Evolutionary conservation across 2,888 invertebrate species (phyloP), one percentile per base, ranked within the genome.

Genomic region (Drosophila ezoana): DNA sequence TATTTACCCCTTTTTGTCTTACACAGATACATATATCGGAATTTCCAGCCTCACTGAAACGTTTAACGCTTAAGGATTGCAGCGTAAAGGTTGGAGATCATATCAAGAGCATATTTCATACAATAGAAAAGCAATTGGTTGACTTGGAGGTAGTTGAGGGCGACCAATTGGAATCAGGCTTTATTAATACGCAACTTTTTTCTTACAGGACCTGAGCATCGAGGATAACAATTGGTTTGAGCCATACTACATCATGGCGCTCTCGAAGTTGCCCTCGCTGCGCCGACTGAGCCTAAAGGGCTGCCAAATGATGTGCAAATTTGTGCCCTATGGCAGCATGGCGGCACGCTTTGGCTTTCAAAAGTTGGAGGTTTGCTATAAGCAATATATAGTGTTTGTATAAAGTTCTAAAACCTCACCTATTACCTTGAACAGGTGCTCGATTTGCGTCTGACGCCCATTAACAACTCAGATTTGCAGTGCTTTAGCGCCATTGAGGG

Each of bases 141-240:
- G 57, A 79, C 16, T 74, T 92, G 35, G 90, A 92, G 85, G 92
- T 91, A 38, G 2, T 43, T 32, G 0, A 1, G 9, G 0, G 8
- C 4, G 1, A 6, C 10, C 6, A 23, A 51, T 37, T 14, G 1
- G 35, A 37, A 40, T 20, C 2, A 4, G 2, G 8, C 0, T 10
- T 3, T 32, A 3, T 2, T 23, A 13, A 16, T 20, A 5, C 5
- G 0, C 1, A 0, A 0, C 8, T 3, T 38, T 14, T 72, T 89
- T 62, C 5, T 13, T 90, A n/a, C 23, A 96, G 95, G 94, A 94
- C 48, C 88, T 97, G 49, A 94, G 95, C 83, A 93, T 97, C 56
- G 95, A 95, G 33, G 93, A 94, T 66, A 96, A 96, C 88, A 92
- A 93, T 6, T 97, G 96, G 96, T 93, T 97, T 66, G 94, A 95